Percentiles rank a stretch among this genome's conserved stretches.
These are phyloP conservation scores for Wiebesia pumilae DNA, from an alignment of 1,140 invertebrate species.

Conservation along the genomic window DNA sequence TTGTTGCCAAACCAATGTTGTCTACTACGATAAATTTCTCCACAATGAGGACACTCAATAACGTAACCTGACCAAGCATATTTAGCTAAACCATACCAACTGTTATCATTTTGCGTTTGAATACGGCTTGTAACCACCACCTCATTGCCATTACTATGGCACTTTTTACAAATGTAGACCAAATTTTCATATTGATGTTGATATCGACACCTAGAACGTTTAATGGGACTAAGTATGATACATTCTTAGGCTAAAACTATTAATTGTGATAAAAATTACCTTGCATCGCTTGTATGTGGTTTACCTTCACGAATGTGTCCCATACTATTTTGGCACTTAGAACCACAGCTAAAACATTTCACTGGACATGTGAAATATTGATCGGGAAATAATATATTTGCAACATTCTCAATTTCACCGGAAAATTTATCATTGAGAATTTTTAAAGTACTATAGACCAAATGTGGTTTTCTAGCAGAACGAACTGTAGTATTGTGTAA, in stretches of 20 bases:
- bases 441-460: slow-evolving; percentile 82
- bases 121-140: slow-evolving; percentile 78
- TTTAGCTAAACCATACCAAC: slow-evolving; percentile 84
- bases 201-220: slow-evolving; percentile 77
- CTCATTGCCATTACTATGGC: slow-evolving; percentile 78
- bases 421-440: slow-evolving; percentile 87
- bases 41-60: slow-evolving; percentile 87
- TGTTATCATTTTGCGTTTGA: slow-evolving; percentile 80
- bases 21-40: slow-evolving; percentile 87
- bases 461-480: slow-evolving; percentile 79
- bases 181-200: slow-evolving; percentile 88
- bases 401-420: slow-evolving; percentile 79
- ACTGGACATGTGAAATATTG: slow-evolving; percentile 87
- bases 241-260: slow-evolving; percentile 21
- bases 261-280: slow-evolving; percentile 64
- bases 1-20: slow-evolving; percentile 92
- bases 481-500: slow-evolving; percentile 82
- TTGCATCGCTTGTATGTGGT: slow-evolving; percentile 76
- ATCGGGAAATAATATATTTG: slow-evolving; percentile 83
- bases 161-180: slow-evolving; percentile 83
- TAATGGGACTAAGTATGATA: too few species aligned
- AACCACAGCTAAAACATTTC: slow-evolving; percentile 83
- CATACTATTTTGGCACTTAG: slow-evolving; percentile 84
- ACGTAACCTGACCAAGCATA: slow-evolving; percentile 90
- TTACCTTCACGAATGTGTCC: slow-evolving; percentile 84